Evolutionary conservation across 2,888 invertebrate species (phyloP).

Genomic region (Tachystola acroxantha): DNA sequence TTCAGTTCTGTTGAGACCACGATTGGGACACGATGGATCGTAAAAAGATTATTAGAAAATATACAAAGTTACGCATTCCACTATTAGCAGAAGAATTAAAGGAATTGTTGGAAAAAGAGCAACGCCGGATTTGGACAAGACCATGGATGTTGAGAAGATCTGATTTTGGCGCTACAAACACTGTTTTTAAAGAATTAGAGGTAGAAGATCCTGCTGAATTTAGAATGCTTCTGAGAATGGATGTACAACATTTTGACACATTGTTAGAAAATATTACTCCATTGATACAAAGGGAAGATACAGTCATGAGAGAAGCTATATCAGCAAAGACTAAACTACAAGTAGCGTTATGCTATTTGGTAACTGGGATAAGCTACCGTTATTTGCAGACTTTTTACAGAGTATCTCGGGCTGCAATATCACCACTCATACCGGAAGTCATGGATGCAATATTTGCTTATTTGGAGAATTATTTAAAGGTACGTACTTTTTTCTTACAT

Average conservation of each 20-base stretch:
- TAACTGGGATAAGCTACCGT: slow-evolving; percentile 8
- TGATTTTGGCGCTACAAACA: slow-evolving; percentile 10
- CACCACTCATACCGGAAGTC: slow-evolving; percentile 13
- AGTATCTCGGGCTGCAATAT: slow-evolving; percentile 15
- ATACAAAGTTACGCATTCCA: too few relatives aligned
- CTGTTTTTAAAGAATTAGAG: slow-evolving; percentile 13
- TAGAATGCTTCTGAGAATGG: slow-evolving; percentile 9
- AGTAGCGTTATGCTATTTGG: slow-evolving; percentile 13
- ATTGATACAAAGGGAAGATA: slow-evolving; percentile 11
- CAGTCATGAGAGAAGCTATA: slow-evolving; percentile 12
- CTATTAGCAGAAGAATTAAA: too few relatives aligned
- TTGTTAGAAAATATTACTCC: slow-evolving; percentile 12
- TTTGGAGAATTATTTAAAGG: slow-evolving; percentile 13
- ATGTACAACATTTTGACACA: slow-evolving; percentile 16
- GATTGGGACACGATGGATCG: too few relatives aligned
- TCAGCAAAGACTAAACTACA: slow-evolving; percentile 13
- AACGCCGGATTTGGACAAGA: slow-evolving; percentile 13
- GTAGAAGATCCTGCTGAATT: slow-evolving; percentile 15
- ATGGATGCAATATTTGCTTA: slow-evolving; percentile 4
- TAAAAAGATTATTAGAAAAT: too few relatives aligned
- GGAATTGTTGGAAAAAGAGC: slow-evolving; percentile 11
- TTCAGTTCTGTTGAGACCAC: too few relatives aligned
- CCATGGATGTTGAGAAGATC: slow-evolving; percentile 10
- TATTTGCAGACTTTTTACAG: slow-evolving; percentile 16
- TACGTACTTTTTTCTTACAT: slow-evolving; percentile 5